Percentiles rank a stretch among this genome's conserved stretches.
These are phyloP conservation scores for Burhinus bistriatus DNA, from an alignment of 2,113 vertebrate species.

Conservation along the genomic window DNA sequence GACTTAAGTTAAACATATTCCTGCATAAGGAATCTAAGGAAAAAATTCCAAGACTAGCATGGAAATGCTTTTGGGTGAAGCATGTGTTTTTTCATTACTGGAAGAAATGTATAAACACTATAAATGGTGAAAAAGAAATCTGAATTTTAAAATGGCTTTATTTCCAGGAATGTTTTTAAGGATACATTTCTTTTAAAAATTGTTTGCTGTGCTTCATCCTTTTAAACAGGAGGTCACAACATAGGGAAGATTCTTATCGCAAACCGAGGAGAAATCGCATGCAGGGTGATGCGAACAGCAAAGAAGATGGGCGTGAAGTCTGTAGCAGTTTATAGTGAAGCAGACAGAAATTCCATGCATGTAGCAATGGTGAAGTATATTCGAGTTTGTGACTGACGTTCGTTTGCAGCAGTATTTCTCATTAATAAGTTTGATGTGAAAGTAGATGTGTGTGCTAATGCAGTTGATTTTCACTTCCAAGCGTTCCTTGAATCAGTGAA, in stretches of 20 bases:
- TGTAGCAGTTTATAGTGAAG: conserved; percentile 95
- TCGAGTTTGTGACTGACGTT: neutral
- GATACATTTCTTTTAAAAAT: neutral
- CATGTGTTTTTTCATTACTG: neutral
- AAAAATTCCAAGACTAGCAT: neutral
- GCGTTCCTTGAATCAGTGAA: neutral
- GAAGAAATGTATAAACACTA: neutral
- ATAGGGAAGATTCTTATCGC: conserved; percentile 94
- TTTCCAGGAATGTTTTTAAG: neutral
- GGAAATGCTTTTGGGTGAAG: neutral
- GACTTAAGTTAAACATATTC: neutral
- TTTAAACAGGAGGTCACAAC: conserved; percentile 70
- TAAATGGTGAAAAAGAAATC: neutral
- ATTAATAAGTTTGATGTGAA: neutral
- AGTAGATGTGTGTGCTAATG: neutral
- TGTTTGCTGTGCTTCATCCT: conserved; percentile 1
- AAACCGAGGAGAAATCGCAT: conserved; percentile 96
- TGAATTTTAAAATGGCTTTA: neutral
- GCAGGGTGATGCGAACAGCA: conserved; percentile 94
- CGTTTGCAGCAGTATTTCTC: neutral
- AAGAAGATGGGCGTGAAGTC: conserved; percentile 93
- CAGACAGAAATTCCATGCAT: conserved; percentile 91
- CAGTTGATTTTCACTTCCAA: neutral
- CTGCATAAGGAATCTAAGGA: neutral
- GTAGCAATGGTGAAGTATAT: conserved; percentile 87